Evolutionary conservation across 2,113 vertebrate genomes (phyloP), one percentile per base, ranked within the genome.

Genomic region (Oophaga pumilio): DNA sequence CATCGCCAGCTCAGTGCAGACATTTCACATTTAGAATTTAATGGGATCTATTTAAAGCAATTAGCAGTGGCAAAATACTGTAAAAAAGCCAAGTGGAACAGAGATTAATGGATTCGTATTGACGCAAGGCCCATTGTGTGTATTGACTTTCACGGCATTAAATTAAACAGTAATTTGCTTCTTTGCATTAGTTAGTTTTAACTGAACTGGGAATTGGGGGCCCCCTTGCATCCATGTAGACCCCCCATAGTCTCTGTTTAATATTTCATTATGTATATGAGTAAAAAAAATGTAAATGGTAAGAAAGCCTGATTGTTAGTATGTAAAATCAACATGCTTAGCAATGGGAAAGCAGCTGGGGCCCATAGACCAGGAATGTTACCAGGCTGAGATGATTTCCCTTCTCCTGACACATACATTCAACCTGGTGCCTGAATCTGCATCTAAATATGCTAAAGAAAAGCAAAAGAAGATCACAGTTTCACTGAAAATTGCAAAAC

Each of bases 21-120:
- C 74, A 66, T 66, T 17, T 86, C 84, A n/a, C 84, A 76, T 77
- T 24, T 57, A 52, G 49, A 22, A 68, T 79, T 69, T 56, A 79
- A 79, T 69, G 85, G 24, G 62, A 79, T 86, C 18, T 77, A 33
- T 86, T 79, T 43, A 86, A 43, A 64, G 73, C 62, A 86, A 86
- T 79, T 86, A 86, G 62, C 49, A 53, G 74, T 52, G 49, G 8
- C n/a, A 43, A 56, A 86, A 43, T 79, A 56, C 33, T 62, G 49
- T 33, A 22, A 9, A 2, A 22, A 13, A 28, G 85, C 85, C 85
- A 86, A 86, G 52, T 43, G 81, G 62, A 69, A 69, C 81, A 69
- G 62, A 69, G 22, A 43, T 8, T 83, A 69, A 83, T 68, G 49
- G 60, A 86, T 12, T 68, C 10, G 10, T 26, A 33, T 62, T 68